Base-by-base conservation (phyloP, 2,888 invertebrate genomes). In the Drosophila anomelani region DNA sequence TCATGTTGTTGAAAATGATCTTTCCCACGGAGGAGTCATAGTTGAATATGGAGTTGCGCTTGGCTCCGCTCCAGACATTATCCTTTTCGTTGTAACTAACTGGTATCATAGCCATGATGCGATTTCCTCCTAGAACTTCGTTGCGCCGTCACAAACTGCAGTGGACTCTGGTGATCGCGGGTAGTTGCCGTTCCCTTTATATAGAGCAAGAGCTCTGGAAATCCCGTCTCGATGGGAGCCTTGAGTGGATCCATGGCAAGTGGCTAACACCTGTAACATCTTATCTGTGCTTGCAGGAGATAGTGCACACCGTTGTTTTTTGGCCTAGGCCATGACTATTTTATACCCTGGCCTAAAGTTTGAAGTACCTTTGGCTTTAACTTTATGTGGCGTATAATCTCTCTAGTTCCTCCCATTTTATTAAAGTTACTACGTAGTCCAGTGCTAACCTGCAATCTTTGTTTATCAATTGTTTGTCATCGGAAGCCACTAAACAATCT, bases 61-160 rank as follows among this genome's bases (percentile, higher is more conserved):
- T 75, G 9, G 74, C 74, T 47, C 86, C 89, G 36, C 83, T 83
- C 86, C 86, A 86, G 17, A 68, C 79, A 9, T 74, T 78, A 70
- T 85, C 80, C 81, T 78, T 85, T 32, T 81, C 79, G 67, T 66
- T 76, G 51, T 79, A 86, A 15, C 56, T 73, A 12, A 78, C 85
- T 13, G 79, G 77, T 58, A 86, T 70, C 46, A 63, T 56, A 38
- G 69, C 49, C 85, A 87, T 87, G 29, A 47, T 73, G 17, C 6
- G 56, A 39, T n/a, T 29, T 34, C 15, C 23, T 49, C 29, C 1
- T 34, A 41, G 4, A 44, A 36, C 58, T 26, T 62, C 15, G 12
- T 12, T 13, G 20, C 8, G 55, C 23, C 17, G 32, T 10, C 17
- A 9, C 10, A 36, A 56, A 53, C 32, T 62, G 51, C 44, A 51